These are phyloP conservation scores for Tachysurus fulvidraco DNA, from an alignment of 2,113 vertebrate species.

Conservation along the genomic window DNA sequence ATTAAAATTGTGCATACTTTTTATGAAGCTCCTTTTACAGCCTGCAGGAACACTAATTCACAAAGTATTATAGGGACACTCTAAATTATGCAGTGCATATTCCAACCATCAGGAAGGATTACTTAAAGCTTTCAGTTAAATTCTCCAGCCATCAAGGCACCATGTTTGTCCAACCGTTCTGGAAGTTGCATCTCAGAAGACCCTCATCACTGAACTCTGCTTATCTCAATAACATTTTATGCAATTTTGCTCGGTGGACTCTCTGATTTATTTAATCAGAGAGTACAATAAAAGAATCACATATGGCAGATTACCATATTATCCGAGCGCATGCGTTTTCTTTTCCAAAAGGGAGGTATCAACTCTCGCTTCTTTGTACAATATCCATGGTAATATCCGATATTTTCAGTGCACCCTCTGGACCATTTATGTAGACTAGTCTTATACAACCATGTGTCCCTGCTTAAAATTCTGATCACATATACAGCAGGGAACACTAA, in stretches of 20 bases:
- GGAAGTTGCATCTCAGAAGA: neutral
- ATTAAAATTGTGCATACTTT: conserved; percentile 7
- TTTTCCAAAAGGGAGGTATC: conserved; percentile 37
- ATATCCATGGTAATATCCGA: neutral
- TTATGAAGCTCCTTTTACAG: conserved; percentile 16
- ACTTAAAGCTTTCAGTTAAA: neutral
- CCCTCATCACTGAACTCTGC: conserved; percentile 27
- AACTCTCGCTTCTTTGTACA: conserved; percentile 24
- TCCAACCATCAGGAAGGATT: neutral
- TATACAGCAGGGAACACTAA: conserved; percentile 2
- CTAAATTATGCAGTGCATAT: conserved; percentile 19
- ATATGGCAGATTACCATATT: conserved; percentile 61
- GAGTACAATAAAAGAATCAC: conserved; percentile 29
- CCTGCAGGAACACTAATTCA: conserved; percentile 14
- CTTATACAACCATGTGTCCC: conserved; percentile 8
- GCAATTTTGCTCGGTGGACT: conserved; percentile 39
- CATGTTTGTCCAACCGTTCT: neutral
- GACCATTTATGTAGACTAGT: conserved; percentile 1
- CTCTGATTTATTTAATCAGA: conserved; percentile 47
- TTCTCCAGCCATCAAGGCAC: neutral
- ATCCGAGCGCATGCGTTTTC: conserved; percentile 14
- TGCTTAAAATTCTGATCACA: conserved; percentile 34
- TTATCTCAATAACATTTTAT: conserved; percentile 52
- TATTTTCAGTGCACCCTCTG: conserved; percentile 25
- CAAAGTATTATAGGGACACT: neutral